Conservation (phyloP, 2,113 vertebrate species). For the Regulus satrapa region DNA sequence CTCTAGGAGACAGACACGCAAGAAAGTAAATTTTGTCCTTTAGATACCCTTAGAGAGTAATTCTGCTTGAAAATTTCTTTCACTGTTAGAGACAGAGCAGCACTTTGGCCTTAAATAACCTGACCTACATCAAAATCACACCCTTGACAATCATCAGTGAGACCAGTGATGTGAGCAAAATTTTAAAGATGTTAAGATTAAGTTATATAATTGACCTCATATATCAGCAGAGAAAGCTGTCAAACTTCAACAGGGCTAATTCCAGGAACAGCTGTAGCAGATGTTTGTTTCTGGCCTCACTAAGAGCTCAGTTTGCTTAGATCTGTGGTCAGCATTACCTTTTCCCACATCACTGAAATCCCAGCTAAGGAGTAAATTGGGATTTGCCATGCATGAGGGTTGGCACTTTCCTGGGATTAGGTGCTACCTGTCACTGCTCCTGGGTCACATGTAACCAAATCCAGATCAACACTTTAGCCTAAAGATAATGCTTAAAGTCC, state of each 20-base stretch:
- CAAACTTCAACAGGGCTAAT: background rate
- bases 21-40: background rate
- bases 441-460: background rate
- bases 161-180: background rate
- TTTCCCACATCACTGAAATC: background rate
- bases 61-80: background rate
- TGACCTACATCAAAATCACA: background rate
- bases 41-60: background rate
- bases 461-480: background rate
- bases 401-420: background rate
- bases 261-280: background rate
- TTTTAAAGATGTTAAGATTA: background rate
- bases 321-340: background rate
- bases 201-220: background rate
- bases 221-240: background rate
- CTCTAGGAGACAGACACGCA: background rate
- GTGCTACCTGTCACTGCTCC: background rate
- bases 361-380: background rate
- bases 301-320: background rate
- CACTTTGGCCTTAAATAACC: background rate
- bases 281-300: background rate
- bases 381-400: background rate
- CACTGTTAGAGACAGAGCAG: background rate
- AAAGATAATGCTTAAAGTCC: background rate
- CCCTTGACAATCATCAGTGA: background rate